phyloP scores from a whole-genome alignment of 2,113 vertebrate genomes.

The Corythornis cristatus region DNA sequence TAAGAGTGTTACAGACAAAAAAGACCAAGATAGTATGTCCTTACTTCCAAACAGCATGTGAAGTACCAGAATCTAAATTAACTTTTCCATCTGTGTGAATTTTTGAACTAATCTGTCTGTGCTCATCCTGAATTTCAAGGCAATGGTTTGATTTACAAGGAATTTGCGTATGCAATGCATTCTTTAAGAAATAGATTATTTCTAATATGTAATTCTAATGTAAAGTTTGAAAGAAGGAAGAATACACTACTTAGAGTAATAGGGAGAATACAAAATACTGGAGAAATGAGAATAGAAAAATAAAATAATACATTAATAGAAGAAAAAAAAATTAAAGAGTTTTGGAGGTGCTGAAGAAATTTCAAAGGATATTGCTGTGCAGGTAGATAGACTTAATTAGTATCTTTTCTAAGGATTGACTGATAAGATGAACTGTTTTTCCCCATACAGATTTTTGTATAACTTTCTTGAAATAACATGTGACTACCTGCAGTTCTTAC shows the following conservation, averaged over 20 bases:
- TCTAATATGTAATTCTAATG: not conserved
- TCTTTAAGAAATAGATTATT: not conserved
- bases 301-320: not conserved
- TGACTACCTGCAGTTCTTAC: not conserved
- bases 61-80: not conserved
- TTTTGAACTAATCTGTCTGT: not conserved
- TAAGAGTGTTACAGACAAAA: not conserved
- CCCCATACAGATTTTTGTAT: not conserved
- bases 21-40: fast-evolving
- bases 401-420: not conserved
- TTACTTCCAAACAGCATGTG: not conserved
- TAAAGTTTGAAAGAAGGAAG: not conserved
- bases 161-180: not conserved
- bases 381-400: not conserved
- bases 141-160: not conserved
- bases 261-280: not conserved
- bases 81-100: not conserved
- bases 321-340: not conserved
- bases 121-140: not conserved
- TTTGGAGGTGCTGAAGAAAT: not conserved
- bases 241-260: not conserved
- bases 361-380: not conserved
- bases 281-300: not conserved
- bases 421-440: not conserved
- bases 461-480: not conserved